A percentile compares a stretch with the other conserved stretches of the same genome.
phyloP scores from a whole-genome alignment of 2,888 invertebrate species.

The Augochlorella aurata region DNA sequence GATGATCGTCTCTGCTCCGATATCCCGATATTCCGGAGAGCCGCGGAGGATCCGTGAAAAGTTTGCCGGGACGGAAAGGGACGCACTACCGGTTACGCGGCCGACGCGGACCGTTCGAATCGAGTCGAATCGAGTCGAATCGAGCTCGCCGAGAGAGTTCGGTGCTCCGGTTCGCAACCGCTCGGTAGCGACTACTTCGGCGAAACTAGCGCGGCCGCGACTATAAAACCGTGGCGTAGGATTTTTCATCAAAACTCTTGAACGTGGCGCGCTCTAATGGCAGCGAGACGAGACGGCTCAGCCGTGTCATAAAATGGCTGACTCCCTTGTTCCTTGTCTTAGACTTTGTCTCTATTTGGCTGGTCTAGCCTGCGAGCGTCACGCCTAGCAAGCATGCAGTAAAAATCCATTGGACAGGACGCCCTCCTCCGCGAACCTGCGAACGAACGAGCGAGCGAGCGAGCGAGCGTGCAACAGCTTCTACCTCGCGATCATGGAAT shows the following conservation, averaged over 20 bases:
- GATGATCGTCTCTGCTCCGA: not conserved
- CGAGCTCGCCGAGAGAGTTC: not conserved
- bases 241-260: conserved; percentile 50
- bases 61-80: too few species aligned
- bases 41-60: too few species aligned
- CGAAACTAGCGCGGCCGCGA: not conserved
- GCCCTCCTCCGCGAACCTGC: not conserved
- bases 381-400: conserved; percentile 19
- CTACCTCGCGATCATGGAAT: not conserved
- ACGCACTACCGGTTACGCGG: too few species aligned
- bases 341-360: conserved; percentile 44
- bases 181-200: not conserved
- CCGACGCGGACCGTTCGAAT: too few species aligned
- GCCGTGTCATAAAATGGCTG: conserved; percentile 65
- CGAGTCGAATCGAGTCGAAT: too few species aligned
- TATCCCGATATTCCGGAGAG: too few species aligned
- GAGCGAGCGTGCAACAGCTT: not conserved
- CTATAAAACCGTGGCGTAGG: conserved; percentile 24
- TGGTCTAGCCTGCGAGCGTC: conserved; percentile 22
- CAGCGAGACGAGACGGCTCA: conserved; percentile 41
- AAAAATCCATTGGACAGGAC: conserved; percentile 14
- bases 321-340: conserved; percentile 48
- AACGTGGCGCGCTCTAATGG: conserved; percentile 58
- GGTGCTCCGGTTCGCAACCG: not conserved
- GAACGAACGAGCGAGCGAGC: too few species aligned